Base-by-base conservation (phyloP, 2,113 vertebrate species). In the Euleptes europaea region DNA sequence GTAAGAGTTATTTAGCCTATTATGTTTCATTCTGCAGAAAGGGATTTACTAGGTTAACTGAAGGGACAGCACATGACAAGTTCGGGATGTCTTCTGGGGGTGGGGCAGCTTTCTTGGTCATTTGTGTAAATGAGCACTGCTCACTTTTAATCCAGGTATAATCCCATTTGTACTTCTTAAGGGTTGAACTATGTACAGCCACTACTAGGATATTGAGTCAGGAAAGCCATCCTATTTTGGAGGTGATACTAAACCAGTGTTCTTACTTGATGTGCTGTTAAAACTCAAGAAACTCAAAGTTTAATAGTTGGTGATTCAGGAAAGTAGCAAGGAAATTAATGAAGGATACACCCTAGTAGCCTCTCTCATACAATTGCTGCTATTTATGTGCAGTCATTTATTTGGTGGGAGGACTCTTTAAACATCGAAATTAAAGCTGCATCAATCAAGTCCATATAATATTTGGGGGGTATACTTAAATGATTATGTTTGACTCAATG, bases 121-220 rank as follows among this genome's bases (percentile, higher is more conserved):
- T 94, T 92, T 92, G 90, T 93, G 79, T 89, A 94, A 94, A 84
- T 92, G 90, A 82, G 79, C 81, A 92, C 89, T 31, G 74, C 91
- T 91, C 33, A n/a, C 80, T 49, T 79, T 88, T 94, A 93, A 94
- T 94, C 86, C 83, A 11, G 82, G 35, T 79, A 87, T 91, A 94
- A 95, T 91, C 91, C 78, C 88, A 88, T 93, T 95, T 93, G 83
- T 67, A 69, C 90, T 86, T 78, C 89, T 94, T 91, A 95, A 89
- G 90, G 47, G 81, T n/a, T 92, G 92, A 89, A 84, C 78, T 17
- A 0, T 93, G 86, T 80, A 69, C 65, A 40, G 84, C 66, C 87
- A 65, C 84, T 28, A 86, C 86, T 82, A 91, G 76, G 72, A 90
- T 88, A 84, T 33, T 83, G 78, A 88, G 90, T 91, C 87, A 87